These are phyloP conservation scores for Heterotilapia buettikoferi DNA, from an alignment of 2,113 vertebrate genomes.

Conservation along the genomic window DNA sequence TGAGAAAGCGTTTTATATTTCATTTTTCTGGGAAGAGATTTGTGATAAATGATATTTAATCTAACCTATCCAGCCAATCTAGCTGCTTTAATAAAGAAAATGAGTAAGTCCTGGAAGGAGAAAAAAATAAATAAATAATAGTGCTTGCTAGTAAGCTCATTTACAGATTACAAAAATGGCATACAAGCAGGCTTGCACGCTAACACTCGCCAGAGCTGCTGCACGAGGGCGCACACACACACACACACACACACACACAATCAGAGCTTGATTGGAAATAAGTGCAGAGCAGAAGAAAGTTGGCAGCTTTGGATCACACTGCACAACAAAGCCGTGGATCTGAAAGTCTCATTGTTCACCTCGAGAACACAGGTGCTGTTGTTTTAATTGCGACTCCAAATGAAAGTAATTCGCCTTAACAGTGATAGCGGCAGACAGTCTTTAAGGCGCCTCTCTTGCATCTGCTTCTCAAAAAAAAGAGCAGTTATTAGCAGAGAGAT, in stretches of 20 bases:
- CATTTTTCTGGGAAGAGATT: conserved; percentile 48
- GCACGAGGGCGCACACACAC: neutral
- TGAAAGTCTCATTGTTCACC: conserved; percentile 21
- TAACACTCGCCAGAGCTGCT: neutral
- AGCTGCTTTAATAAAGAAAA: conserved; percentile 52
- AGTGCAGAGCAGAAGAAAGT: neutral
- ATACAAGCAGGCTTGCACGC: neutral
- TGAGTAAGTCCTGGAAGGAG: conserved; percentile 34
- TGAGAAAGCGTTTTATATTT: fast-evolving
- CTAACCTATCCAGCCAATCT: neutral
- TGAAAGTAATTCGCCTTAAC: neutral
- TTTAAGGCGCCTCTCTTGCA: neutral
- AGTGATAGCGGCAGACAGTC: neutral
- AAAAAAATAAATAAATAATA: neutral
- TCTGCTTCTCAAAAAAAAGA: neutral
- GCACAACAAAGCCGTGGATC: neutral
- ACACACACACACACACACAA: neutral
- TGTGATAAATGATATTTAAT: conserved; percentile 56
- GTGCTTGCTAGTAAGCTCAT: conserved; percentile 52
- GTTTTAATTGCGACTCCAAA: neutral
- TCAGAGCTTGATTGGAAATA: neutral
- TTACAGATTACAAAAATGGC: conserved; percentile 54
- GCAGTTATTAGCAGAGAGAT: neutral
- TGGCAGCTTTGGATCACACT: conserved; percentile 12
- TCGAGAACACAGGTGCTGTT: conserved; percentile 19